Conservation (phyloP, 2,888 invertebrate species). For the Trissoscelio sp. region DNA sequence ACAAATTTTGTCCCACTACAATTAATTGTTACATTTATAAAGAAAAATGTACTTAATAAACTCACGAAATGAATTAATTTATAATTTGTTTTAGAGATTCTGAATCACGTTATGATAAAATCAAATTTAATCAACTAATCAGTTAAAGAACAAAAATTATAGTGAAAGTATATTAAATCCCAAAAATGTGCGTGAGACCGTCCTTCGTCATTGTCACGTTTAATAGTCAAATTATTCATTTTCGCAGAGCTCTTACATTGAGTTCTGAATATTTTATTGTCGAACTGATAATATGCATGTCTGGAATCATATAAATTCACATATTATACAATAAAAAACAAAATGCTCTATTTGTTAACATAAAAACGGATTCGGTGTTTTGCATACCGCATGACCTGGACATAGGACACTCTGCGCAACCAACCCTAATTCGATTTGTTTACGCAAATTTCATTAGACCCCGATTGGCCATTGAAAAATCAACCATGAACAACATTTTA, state of each 20-base stretch:
- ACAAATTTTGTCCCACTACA: too few relatives aligned
- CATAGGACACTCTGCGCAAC: constrained; percentile 43
- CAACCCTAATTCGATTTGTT: constrained; percentile 23
- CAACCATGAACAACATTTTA: not conserved
- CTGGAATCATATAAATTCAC: constrained; percentile 83
- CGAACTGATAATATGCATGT: constrained; percentile 81
- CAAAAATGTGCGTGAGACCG: constrained; percentile 16
- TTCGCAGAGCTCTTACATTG: constrained; percentile 80
- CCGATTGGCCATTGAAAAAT: not conserved
- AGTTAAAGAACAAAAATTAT: not conserved
- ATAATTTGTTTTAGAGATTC: too few relatives aligned
- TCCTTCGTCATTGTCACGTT: constrained; percentile 61
- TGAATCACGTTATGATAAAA: too few relatives aligned
- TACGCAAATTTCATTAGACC: constrained; percentile 63
- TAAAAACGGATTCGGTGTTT: constrained; percentile 55
- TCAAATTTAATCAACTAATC: too few relatives aligned
- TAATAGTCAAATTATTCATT: constrained; percentile 51
- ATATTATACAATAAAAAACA: constrained; percentile 82
- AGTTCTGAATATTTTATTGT: constrained; percentile 78
- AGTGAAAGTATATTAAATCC: constrained; percentile 33
- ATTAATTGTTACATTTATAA: too few relatives aligned
- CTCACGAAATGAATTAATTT: too few relatives aligned
- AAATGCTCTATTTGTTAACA: constrained; percentile 69
- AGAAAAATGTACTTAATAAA: too few relatives aligned
- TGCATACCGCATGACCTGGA: constrained; percentile 79